Conservation (phyloP, 2,113 vertebrate genomes). For the Progne subis region DNA sequence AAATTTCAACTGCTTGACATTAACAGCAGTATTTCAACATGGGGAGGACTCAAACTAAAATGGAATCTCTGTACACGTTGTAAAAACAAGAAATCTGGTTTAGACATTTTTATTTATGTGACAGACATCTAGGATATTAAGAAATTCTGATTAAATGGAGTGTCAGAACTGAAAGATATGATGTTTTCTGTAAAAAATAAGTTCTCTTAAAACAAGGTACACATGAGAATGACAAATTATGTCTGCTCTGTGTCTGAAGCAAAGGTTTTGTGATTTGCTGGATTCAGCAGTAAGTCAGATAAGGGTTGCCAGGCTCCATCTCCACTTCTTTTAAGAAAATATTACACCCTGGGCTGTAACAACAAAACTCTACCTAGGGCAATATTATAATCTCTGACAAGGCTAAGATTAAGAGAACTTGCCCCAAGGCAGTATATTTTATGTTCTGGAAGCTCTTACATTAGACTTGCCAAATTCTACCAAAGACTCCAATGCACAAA, state of each 20-base stretch:
- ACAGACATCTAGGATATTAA: background rate
- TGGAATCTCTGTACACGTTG: background rate
- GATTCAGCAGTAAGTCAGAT: background rate
- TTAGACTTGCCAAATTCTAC: background rate
- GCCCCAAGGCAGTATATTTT: background rate
- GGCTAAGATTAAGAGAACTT: background rate
- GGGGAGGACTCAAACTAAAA: background rate
- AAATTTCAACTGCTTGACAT: background rate
- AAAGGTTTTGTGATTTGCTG: background rate
- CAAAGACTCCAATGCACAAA: background rate
- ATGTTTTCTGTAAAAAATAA: background rate
- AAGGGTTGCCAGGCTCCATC: background rate
- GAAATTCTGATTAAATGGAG: background rate
- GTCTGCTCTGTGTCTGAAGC: background rate
- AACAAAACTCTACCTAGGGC: background rate
- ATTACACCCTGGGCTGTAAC: background rate
- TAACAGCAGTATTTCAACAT: background rate
- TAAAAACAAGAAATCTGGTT: background rate
- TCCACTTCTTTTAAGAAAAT: background rate
- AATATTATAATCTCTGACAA: background rate
- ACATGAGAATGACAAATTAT: background rate
- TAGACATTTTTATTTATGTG: background rate
- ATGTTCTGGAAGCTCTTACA: background rate
- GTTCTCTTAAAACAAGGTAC: background rate
- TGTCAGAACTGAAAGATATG: background rate